These are phyloP conservation scores for Cottus gobio DNA, from an alignment of 2,113 vertebrate species.

Conservation along the genomic window DNA sequence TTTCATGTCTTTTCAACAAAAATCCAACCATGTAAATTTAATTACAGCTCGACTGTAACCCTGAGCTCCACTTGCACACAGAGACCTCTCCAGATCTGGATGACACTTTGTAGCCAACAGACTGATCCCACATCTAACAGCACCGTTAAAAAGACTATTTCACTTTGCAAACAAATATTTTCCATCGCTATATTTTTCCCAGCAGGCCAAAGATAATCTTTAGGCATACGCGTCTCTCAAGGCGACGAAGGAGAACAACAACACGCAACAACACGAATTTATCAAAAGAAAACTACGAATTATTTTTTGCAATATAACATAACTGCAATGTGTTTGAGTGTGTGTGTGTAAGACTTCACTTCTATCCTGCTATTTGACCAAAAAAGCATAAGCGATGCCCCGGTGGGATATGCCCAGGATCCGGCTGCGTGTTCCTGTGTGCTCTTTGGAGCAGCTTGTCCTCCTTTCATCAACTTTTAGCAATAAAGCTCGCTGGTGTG, in stretches of 20 bases:
- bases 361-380: background rate
- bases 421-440: slow-evolving; percentile 8
- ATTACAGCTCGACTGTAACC: slow-evolving; percentile 1
- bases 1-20: slow-evolving; percentile 1
- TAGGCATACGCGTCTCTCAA: background rate
- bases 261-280: background rate
- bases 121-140: slow-evolving; percentile 32
- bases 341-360: slow-evolving; percentile 7
- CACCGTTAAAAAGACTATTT: background rate
- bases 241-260: background rate
- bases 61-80: background rate
- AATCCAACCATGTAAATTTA: background rate
- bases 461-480: slow-evolving; percentile 12
- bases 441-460: background rate
- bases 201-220: background rate
- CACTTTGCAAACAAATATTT: background rate
- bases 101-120: slow-evolving; percentile 29
- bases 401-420: background rate
- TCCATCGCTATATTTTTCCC: background rate
- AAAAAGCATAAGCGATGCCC: slow-evolving; percentile 3
- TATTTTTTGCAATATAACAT: slow-evolving; percentile 2
- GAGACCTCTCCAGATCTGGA: background rate
- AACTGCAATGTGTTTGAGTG: background rate
- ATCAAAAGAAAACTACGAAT: background rate
- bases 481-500: background rate